Base-by-base conservation (phyloP, 1,140 invertebrate species). In the Drosophila nigrodunni region DNA sequence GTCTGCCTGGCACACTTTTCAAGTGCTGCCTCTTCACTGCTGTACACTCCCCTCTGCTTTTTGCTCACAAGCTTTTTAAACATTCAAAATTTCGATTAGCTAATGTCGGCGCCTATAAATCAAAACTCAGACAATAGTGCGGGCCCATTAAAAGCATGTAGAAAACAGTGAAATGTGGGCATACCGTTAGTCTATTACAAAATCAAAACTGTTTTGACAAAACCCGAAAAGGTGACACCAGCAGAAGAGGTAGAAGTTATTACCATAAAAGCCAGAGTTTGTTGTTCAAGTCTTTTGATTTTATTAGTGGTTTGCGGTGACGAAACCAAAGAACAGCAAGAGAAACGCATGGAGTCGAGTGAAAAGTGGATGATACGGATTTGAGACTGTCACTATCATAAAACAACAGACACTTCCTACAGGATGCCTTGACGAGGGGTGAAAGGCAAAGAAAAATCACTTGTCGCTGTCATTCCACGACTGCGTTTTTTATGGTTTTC, bases 71-170 rank as follows among this genome's bases (percentile, higher is more conserved):
- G 52, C 50, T 65, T 46, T 58, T 55, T 65, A 30, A n/a, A 10
- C 49, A 39, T 55, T 18, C 61, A 71, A 61, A 57, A 64, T 79
- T 75, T 77, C 82, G 82, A 86, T 86, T 86, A 86, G 82, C 82
- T 86, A 86, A 86, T 88, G 76, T 73, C 52, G 60, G 65, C 72
- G 64, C 35, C 60, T 71, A 88, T 86, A 82, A 86, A 86, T 86
- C 82, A 86, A 82, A 86, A 49, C 49, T 65, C 39, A n/a, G 62
- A 61, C 62, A 62, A 73, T 77, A 21, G 21, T 67, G 73, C 67
- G 77, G 77, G 73, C 44, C 52, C 74, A 77, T 73, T 77, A 73
- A 67, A 72, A 76, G 55, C 52, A 37, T 44, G 21, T 76, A 78
- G 49, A 67, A 70, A 69, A 65, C 21, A 65, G 82, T 77, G 76